Evolutionary conservation across 2,797 vertebrate genomes (phyloP).

Genomic region (Acanthurus lineatus): DNA sequence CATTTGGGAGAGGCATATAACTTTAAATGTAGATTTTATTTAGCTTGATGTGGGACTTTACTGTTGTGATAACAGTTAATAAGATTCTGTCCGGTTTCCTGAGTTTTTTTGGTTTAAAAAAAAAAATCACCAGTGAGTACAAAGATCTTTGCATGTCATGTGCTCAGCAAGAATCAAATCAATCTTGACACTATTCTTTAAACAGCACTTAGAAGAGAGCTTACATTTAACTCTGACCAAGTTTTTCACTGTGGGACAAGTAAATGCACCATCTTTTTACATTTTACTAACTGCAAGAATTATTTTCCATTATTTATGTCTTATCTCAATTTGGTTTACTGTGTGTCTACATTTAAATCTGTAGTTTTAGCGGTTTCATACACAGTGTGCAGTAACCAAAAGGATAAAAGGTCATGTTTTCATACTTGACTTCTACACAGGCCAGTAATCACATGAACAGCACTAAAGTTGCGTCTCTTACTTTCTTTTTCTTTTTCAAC

Average conservation of each 20-base stretch:
- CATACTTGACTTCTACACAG: conserved; percentile 3
- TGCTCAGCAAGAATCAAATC: neutral
- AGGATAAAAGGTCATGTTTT: conserved; percentile 22
- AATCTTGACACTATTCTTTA: neutral
- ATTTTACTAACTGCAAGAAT: neutral
- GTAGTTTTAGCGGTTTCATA: neutral
- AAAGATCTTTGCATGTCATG: neutral
- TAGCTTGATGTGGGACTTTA: neutral
- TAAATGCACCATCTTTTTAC: neutral
- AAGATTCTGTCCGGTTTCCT: conserved; percentile 6
- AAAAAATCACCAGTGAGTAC: conserved; percentile 9
- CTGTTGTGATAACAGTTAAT: neutral
- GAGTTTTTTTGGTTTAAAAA: neutral
- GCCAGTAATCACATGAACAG: neutral
- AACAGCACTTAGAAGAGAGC: no score
- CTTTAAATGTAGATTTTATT: neutral
- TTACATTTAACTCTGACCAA: neutral
- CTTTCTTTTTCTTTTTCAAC: neutral
- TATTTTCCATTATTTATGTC: neutral
- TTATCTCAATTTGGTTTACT: neutral
- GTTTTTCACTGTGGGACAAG: neutral
- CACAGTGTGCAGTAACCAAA: neutral
- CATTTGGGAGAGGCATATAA: neutral
- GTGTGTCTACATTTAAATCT: conserved; percentile 11
- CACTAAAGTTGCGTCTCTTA: neutral